Evolutionary conservation across 2,113 vertebrate species (phyloP).

Genomic region (Orientallactaga bullata): DNA sequence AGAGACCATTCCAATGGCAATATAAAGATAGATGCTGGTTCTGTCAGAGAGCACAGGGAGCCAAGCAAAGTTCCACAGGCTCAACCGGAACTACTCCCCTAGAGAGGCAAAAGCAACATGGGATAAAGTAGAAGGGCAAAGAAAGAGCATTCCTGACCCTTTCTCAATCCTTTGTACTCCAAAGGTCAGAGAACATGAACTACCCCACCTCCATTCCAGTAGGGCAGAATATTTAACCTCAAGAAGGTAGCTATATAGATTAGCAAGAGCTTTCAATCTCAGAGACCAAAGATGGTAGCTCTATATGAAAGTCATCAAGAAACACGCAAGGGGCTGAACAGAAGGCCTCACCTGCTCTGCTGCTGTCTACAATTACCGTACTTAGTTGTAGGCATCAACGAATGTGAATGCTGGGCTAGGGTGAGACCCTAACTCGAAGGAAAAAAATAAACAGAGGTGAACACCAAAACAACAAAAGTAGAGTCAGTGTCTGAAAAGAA

Average conservation of each 20-base stretch:
- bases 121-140: not conserved
- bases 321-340: slow-evolving; percentile 16
- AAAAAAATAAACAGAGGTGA: slow-evolving; percentile 19
- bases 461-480: slow-evolving; percentile 30
- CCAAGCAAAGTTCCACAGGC: not conserved
- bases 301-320: slow-evolving; percentile 53
- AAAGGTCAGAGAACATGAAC: not conserved
- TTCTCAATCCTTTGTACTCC: slow-evolving; percentile 9
- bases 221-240: not conserved
- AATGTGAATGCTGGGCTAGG: slow-evolving; percentile 43
- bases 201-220: not conserved
- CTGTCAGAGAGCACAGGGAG: not conserved
- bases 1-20: not conserved
- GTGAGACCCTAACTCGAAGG: too few relatives aligned
- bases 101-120: not conserved
- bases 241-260: slow-evolving; percentile 39
- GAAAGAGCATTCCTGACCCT: not conserved
- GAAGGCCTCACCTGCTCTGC: not conserved
- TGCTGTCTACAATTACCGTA: slow-evolving; percentile 31
- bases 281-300: slow-evolving; percentile 51
- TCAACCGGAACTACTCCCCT: not conserved
- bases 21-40: not conserved
- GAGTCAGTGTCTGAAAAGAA: not conserved
- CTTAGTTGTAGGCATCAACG: slow-evolving; percentile 18
- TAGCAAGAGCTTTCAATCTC: slow-evolving; percentile 14